phyloP scores from a whole-genome alignment of 2,797 vertebrate species.

The Corythornis leucogaster region DNA sequence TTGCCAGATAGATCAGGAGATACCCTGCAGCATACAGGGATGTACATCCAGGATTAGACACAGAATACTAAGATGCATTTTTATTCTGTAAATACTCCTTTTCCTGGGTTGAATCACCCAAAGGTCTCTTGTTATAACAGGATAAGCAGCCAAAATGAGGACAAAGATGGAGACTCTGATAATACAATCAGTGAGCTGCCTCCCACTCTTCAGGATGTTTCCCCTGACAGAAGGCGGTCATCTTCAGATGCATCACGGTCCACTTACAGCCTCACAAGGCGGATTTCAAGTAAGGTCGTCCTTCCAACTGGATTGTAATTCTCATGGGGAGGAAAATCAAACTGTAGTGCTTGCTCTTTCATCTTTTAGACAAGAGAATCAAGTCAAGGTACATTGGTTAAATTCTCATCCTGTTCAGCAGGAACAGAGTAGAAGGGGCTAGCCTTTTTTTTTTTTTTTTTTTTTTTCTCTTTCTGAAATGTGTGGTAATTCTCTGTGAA shows the following conservation, averaged over 20 bases:
- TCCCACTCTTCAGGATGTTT: slow-evolving; percentile 74
- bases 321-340: background rate
- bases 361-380: slow-evolving; percentile 2
- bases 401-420: background rate
- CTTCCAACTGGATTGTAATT: background rate
- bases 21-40: background rate
- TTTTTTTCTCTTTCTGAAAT: background rate
- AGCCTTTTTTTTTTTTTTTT: background rate
- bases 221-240: slow-evolving; percentile 78
- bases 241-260: slow-evolving; percentile 84
- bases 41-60: background rate
- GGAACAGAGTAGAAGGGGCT: background rate
- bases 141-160: slow-evolving; percentile 82
- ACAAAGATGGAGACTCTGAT: slow-evolving; percentile 81
- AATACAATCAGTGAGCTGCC: slow-evolving; percentile 76
- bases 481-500: rapidly evolving
- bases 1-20: background rate
- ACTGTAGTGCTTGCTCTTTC: background rate
- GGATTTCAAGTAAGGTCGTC: slow-evolving; percentile 83
- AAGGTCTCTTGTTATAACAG: slow-evolving; percentile 63
- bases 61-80: background rate
- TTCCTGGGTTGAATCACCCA: background rate
- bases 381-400: background rate
- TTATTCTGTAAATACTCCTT: background rate
- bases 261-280: slow-evolving; percentile 84